phyloP scores from a whole-genome alignment of 2,888 invertebrate genomes.

The Tetranychus truncatus region DNA sequence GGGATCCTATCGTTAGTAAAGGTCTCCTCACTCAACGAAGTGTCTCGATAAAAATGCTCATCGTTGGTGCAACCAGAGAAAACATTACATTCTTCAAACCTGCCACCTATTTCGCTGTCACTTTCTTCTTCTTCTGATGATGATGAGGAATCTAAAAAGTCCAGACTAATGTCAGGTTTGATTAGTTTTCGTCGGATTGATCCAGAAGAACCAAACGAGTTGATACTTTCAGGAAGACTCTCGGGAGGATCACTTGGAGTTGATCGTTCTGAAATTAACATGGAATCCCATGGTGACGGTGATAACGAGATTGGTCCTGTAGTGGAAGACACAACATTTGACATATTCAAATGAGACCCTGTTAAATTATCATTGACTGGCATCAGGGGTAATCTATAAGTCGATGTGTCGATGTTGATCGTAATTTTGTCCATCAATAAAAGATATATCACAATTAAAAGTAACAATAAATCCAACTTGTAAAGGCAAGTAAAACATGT shows the following conservation, averaged over 20 bases:
- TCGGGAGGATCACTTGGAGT: neutral
- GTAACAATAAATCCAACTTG: neutral
- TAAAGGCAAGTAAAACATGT: constrained; percentile 3
- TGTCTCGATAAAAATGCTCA: neutral
- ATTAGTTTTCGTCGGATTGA: constrained; percentile 5
- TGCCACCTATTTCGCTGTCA: neutral
- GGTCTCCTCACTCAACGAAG: neutral
- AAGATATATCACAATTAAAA: neutral
- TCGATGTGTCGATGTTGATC: neutral
- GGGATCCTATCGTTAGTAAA: neutral
- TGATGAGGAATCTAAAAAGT: neutral
- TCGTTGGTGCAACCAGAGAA: neutral
- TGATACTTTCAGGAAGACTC: neutral
- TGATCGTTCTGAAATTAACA: neutral
- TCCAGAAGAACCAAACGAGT: constrained; percentile 2
- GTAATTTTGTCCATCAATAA: neutral
- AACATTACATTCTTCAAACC: neutral
- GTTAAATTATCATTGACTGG: neutral
- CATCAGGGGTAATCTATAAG: neutral
- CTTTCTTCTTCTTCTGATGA: neutral
- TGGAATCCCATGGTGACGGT: neutral
- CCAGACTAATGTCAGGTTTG: constrained; percentile 2
- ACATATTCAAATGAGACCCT: neutral
- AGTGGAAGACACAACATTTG: neutral
- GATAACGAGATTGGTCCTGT: neutral